phyloP scores from a whole-genome alignment of 2,888 invertebrate genomes.

The Subacronicta megacephala region DNA sequence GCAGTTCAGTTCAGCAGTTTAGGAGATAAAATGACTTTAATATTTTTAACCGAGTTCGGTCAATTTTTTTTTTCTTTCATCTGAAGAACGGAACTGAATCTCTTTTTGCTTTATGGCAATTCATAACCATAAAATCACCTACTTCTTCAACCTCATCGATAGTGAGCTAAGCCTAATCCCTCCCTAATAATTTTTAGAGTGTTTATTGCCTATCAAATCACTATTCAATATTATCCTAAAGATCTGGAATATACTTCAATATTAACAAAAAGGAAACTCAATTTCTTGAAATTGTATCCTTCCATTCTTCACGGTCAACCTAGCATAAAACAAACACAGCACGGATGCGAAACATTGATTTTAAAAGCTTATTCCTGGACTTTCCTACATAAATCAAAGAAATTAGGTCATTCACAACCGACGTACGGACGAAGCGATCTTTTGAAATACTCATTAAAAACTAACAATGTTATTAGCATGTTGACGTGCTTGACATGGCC shows the following conservation, averaged over 20 bases:
- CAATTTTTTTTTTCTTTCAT: too few relatives aligned
- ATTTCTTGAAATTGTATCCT: background rate
- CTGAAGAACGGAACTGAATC: too few relatives aligned
- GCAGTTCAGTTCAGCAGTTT: too few relatives aligned
- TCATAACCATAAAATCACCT: too few relatives aligned
- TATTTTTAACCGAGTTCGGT: too few relatives aligned
- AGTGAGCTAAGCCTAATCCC: too few relatives aligned
- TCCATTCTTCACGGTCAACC: constrained; percentile 7
- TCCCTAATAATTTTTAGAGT: too few relatives aligned
- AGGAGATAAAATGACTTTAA: too few relatives aligned
- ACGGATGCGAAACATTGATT: constrained; percentile 60
- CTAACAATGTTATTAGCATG: constrained; percentile 50
- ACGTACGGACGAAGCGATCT: constrained; percentile 29
- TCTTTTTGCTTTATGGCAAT: too few relatives aligned
- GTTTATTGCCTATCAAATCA: too few relatives aligned
- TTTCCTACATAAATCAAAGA: constrained; percentile 65
- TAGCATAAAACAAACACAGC: constrained; percentile 45
- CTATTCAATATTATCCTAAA: background rate
- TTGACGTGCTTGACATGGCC: constrained; percentile 50
- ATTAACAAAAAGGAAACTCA: background rate
- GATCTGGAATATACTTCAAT: background rate
- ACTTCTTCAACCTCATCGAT: too few relatives aligned
- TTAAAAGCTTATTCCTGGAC: constrained; percentile 67
- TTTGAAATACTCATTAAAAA: constrained; percentile 51
- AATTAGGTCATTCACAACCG: constrained; percentile 67